phyloP scores from a whole-genome alignment of 1,140 invertebrate species.

The Maconellicoccus hirsutus region DNA sequence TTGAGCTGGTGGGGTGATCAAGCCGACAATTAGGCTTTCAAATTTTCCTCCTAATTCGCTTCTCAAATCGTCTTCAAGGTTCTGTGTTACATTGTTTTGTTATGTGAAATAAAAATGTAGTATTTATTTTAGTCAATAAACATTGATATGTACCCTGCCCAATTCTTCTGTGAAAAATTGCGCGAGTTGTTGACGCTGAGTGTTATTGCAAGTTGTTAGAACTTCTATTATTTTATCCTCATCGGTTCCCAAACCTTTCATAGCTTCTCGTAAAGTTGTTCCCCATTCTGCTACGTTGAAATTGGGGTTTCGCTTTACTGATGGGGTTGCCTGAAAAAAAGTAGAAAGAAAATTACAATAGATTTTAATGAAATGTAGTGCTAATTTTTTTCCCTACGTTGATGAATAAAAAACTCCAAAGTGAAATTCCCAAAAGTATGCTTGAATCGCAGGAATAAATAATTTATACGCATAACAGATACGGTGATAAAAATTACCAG shows the following conservation, averaged over 20 bases:
- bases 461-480: too few species aligned
- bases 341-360: too few species aligned
- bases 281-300: constrained; percentile 57
- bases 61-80: constrained; percentile 60
- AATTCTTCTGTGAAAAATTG: constrained; percentile 57
- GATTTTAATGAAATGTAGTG: too few species aligned
- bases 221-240: constrained; percentile 63
- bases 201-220: constrained; percentile 48
- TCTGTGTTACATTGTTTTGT: too few species aligned
- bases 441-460: too few species aligned
- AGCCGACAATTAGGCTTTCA: constrained; percentile 60
- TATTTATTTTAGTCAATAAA: background rate
- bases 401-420: too few species aligned
- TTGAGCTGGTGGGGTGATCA: constrained; percentile 53
- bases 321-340: constrained; percentile 35
- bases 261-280: constrained; percentile 52
- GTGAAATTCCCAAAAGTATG: too few species aligned
- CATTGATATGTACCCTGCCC: constrained; percentile 46
- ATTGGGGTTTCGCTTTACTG: constrained; percentile 43
- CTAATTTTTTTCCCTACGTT: too few species aligned
- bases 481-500: too few species aligned
- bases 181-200: constrained; percentile 54
- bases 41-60: constrained; percentile 63
- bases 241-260: constrained; percentile 65
- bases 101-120: constrained; percentile 20